Evolutionary conservation across 2,113 vertebrate genomes (phyloP).

Genomic region (Geococcyx californianus): DNA sequence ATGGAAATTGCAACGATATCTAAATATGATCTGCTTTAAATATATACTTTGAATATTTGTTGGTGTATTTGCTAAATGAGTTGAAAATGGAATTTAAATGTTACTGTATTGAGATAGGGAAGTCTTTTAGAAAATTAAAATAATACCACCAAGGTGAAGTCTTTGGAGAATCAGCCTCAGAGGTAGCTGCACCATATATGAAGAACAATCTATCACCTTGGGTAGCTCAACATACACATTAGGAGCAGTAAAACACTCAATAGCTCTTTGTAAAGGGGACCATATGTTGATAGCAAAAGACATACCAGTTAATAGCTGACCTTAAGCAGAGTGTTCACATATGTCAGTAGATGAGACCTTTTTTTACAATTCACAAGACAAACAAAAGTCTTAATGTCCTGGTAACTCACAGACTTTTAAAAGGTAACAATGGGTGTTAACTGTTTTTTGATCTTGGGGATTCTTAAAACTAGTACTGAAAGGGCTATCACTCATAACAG

Average conservation of each 20-base stretch:
- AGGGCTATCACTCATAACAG: not conserved
- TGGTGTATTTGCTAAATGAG: not conserved
- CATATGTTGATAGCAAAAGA: constrained; percentile 57
- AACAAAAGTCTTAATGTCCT: not conserved
- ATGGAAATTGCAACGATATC: not conserved
- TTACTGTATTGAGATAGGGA: not conserved
- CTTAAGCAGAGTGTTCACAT: not conserved
- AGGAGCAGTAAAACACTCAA: constrained; percentile 52
- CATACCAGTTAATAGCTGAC: constrained; percentile 45
- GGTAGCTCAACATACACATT: constrained; percentile 6
- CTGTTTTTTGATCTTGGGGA: not conserved
- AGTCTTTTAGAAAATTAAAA: not conserved
- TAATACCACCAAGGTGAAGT: not conserved
- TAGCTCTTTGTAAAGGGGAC: constrained; percentile 61
- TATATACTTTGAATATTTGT: not conserved
- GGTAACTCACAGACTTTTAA: not conserved
- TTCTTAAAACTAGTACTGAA: not conserved
- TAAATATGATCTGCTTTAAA: not conserved
- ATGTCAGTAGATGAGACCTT: not conserved
- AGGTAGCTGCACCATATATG: not conserved
- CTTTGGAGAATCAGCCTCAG: not conserved
- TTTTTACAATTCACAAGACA: not conserved
- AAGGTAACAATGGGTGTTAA: not conserved
- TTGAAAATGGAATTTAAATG: constrained; percentile 6
- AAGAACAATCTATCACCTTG: constrained; percentile 45